These are phyloP conservation scores for Cavia porcellus DNA, from an alignment of 2,113 vertebrate species.

Conservation along the genomic window DNA sequence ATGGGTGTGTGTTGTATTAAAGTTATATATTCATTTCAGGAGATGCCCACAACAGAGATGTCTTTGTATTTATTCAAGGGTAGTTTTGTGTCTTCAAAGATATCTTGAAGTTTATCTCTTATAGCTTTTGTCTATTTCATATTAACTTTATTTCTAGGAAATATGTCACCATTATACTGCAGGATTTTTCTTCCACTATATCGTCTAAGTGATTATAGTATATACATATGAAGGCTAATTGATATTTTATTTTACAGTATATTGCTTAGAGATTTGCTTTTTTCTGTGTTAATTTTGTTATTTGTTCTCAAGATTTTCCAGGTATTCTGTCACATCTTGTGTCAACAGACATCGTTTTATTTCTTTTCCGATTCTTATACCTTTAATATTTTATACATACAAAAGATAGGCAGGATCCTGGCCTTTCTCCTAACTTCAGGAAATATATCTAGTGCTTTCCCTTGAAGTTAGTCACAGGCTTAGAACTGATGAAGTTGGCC, in stretches of 20 bases:
- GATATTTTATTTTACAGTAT: not conserved
- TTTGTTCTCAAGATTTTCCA: conserved; percentile 33
- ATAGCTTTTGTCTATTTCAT: not conserved
- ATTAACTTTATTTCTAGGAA: conserved; percentile 17
- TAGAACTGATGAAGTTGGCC: not conserved
- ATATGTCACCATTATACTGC: not conserved
- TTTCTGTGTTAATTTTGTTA: not conserved
- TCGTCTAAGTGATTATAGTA: not conserved
- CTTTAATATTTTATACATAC: not conserved
- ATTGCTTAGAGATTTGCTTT: not conserved
- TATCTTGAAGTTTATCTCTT: not conserved
- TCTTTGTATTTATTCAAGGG: not conserved
- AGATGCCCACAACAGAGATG: not conserved
- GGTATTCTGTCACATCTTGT: not conserved
- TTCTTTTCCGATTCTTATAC: not conserved
- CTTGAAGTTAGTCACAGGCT: conserved; percentile 28
- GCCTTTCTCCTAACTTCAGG: conserved; percentile 1
- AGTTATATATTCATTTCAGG: not conserved
- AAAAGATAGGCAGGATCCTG: not conserved
- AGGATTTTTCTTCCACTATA: not conserved
- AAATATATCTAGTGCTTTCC: conserved; percentile 7
- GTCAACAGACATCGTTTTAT: not conserved
- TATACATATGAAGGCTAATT: not conserved
- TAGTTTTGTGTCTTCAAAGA: not conserved
- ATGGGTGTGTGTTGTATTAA: not conserved